A percentile compares a stretch with the other conserved stretches of the same genome.
Conservation (phyloP, 2,888 invertebrate genomes). For the Icerya purchasi region DNA sequence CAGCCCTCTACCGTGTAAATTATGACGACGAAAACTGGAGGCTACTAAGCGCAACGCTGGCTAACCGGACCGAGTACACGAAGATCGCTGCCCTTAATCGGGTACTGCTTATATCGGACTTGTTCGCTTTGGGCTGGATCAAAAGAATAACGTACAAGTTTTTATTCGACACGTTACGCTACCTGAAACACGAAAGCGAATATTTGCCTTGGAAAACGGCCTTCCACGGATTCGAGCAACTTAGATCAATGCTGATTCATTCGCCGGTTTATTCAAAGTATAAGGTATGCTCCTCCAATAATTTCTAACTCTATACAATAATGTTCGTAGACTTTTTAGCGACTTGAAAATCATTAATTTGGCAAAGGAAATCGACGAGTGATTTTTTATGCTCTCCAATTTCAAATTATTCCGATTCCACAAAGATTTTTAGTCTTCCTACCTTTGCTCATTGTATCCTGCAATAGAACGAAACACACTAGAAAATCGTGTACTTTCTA, state of each 20-base stretch:
- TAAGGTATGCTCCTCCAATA: background rate
- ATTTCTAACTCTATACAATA: too few species aligned
- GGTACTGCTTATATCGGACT: slow-evolving; percentile 63
- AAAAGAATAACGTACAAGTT: slow-evolving; percentile 40
- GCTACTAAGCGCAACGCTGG: slow-evolving; percentile 29
- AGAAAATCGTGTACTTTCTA: too few species aligned
- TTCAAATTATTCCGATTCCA: too few species aligned
- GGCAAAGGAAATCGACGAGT: too few species aligned
- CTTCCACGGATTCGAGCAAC: slow-evolving; percentile 34
- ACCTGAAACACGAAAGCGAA: slow-evolving; percentile 34
- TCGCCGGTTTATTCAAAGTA: background rate
- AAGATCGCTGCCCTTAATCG: slow-evolving; percentile 44
- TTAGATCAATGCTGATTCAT: slow-evolving; percentile 37
- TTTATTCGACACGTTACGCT: slow-evolving; percentile 33
- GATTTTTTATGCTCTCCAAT: too few species aligned
- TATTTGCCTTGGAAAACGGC: slow-evolving; percentile 43
- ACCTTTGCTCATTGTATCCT: too few species aligned
- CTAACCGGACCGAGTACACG: slow-evolving; percentile 24
- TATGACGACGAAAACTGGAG: slow-evolving; percentile 47
- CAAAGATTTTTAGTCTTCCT: too few species aligned
- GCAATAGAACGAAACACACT: too few species aligned
- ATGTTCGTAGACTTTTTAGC: too few species aligned
- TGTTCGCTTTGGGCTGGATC: slow-evolving; percentile 40
- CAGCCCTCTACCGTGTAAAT: slow-evolving; percentile 44
- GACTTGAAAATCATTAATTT: too few species aligned